Evolutionary conservation across 2,888 invertebrate species (phyloP).

Genomic region (Spilarctia lutea): DNA sequence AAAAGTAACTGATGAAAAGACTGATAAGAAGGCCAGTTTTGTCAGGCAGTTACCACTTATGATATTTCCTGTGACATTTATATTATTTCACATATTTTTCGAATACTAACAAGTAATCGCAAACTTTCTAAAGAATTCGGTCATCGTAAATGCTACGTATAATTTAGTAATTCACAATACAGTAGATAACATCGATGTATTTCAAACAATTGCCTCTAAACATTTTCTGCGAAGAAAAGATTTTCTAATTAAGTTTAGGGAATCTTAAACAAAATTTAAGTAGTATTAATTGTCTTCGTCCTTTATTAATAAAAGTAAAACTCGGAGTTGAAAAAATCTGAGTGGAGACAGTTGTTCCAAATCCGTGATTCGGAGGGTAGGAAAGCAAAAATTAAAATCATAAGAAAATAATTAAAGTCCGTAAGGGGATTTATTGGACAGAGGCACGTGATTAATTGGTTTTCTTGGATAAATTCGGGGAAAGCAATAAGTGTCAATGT

Average conservation of each 20-base stretch:
- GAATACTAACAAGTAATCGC: neutral
- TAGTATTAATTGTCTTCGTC: constrained; percentile 85
- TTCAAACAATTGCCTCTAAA: constrained; percentile 10
- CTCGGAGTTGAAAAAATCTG: constrained; percentile 70
- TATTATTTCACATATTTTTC: neutral
- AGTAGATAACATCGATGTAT: neutral
- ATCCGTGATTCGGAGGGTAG: constrained; percentile 62
- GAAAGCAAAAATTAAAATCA: constrained; percentile 84
- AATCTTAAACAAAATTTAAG: constrained; percentile 85
- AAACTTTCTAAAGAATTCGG: neutral
- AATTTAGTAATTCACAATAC: neutral
- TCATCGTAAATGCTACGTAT: neutral
- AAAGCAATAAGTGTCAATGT: constrained; percentile 86
- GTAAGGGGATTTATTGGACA: constrained; percentile 86
- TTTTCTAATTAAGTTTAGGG: constrained; percentile 77
- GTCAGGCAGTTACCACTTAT: neutral
- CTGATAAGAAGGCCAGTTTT: neutral
- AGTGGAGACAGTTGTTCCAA: constrained; percentile 75
- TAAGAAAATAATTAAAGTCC: constrained; percentile 87
- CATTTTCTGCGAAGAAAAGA: constrained; percentile 53
- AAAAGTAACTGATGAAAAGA: neutral
- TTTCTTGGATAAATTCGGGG: constrained; percentile 73
- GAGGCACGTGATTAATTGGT: constrained; percentile 85
- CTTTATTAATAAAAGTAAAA: constrained; percentile 84
- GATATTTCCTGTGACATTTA: neutral